These are phyloP conservation scores for Buphagus erythrorhynchus DNA, from an alignment of 2,797 vertebrate genomes.

Conservation along the genomic window DNA sequence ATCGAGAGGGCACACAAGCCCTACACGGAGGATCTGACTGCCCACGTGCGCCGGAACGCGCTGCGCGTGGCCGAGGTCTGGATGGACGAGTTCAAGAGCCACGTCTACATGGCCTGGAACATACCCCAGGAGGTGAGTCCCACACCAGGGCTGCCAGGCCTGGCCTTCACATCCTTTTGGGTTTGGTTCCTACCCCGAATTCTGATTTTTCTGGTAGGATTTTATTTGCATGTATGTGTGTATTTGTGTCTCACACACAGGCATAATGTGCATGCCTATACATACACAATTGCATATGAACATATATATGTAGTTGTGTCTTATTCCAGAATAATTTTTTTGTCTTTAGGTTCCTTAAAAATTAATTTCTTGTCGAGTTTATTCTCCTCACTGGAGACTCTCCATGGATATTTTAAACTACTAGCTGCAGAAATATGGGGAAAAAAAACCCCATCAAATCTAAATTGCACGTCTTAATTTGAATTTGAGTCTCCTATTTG, in stretches of 20 bases:
- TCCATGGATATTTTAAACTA: not conserved
- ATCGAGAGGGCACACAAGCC: conserved; percentile 97
- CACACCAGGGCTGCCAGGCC: not conserved
- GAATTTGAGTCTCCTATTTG: not conserved
- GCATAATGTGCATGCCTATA: not conserved
- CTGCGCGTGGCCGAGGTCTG: conserved; percentile 95
- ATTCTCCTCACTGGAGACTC: not conserved
- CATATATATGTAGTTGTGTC: not conserved
- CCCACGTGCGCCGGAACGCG: conserved; percentile 92
- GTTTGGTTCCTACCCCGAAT: not conserved
- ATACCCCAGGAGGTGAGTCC: conserved; percentile 91
- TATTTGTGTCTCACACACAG: not conserved
- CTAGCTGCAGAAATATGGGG: not conserved
- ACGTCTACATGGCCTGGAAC: conserved; percentile 99
- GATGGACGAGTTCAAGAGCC: conserved; percentile 99
- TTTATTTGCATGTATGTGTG: not conserved
- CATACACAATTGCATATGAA: not conserved
- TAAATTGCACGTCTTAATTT: not conserved
- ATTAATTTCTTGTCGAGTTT: not conserved
- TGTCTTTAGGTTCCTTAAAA: not conserved
- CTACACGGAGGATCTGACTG: conserved; percentile 93
- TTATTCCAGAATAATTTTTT: not conserved
- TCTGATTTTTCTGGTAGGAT: not conserved
- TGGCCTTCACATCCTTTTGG: not conserved
- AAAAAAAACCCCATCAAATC: not conserved